Percentiles rank a stretch among this genome's conserved stretches.
phyloP scores from a whole-genome alignment of 2,113 vertebrate species.

The Gambusia holbrooki region DNA sequence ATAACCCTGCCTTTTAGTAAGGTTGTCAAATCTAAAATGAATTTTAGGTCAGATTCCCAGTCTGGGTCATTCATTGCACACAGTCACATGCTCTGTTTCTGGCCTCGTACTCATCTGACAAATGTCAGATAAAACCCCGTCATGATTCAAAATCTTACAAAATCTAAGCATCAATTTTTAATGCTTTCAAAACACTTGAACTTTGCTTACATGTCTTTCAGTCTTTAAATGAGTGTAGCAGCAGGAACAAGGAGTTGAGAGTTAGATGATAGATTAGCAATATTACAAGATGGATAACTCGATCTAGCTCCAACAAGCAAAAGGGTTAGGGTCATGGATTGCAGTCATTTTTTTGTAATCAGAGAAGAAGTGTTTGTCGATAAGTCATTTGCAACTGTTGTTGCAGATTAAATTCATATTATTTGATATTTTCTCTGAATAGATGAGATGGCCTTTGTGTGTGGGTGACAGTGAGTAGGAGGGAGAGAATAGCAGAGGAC shows the following conservation, averaged over 20 bases:
- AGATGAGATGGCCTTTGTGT: background rate
- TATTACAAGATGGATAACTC: conserved; percentile 31
- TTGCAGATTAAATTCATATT: conserved; percentile 32
- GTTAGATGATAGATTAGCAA: conserved; percentile 36
- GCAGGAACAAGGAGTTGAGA: conserved; percentile 32
- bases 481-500: background rate
- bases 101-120: too few relatives aligned
- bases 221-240: conserved; percentile 18
- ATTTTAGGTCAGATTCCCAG: too few relatives aligned
- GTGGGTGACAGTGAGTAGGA: conserved; percentile 3
- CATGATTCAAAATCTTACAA: too few relatives aligned
- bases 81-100: too few relatives aligned
- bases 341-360: conserved; percentile 24
- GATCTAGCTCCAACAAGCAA: conserved; percentile 4
- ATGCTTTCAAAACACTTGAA: background rate
- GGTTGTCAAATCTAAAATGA: too few relatives aligned
- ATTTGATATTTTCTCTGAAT: conserved; percentile 20
- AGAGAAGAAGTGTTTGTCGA: conserved; percentile 45
- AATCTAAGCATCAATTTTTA: too few relatives aligned
- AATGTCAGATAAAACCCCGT: too few relatives aligned
- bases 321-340: conserved; percentile 2
- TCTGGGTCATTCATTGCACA: too few relatives aligned
- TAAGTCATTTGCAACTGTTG: conserved; percentile 51
- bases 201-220: conserved; percentile 50
- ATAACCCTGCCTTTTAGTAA: too few relatives aligned